Base-by-base conservation (phyloP, 2,888 invertebrate genomes). In the Cynaeus angustus region DNA sequence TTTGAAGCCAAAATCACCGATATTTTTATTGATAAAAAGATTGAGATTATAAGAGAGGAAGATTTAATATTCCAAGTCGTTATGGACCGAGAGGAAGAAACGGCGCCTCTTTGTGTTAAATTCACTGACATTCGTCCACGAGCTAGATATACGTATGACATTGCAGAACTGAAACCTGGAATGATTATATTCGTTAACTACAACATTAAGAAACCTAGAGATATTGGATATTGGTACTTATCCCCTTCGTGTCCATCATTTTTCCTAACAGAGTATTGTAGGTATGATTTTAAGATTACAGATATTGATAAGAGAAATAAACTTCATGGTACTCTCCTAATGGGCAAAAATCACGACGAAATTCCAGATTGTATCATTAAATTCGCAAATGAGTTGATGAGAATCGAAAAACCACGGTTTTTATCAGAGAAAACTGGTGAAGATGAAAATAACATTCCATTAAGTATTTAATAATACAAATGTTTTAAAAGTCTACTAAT, bases 171-270 rank as follows among this genome's bases (percentile, higher is more conserved):
- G 14, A 83, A 88, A 75, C 82, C 86, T 3, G 91, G 90, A 0
- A 88, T 90, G 74, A 87, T 80, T 58, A 89, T 94, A 6, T 89
- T 95, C 89, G 86, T 91, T 0, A 95, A 94, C 83, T 89, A 92
- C 79, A 94, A 94, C 80, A 86, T 89, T 7, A 93, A 94, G 66
- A 86, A 91, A 8, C 90, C 91, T 0, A 84, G 86, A 13, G 88
- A 89, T 74, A 86, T 88, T 77, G 95, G 95, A 4, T 88, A 89
- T 79, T 95, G 94, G 94, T 78, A 59, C 5, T 7, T 43, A n/a
- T 9, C 7, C 16, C 21, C 1, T 16, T 43, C 8, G 9, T 9
- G n/a, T 21, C 21, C 21, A 4, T 21, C 4, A 21, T 21, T 21
- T 21, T 21, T 21, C n/a, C n/a, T 21, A 21, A 21, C 13, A 16